A percentile compares a stretch with the other conserved stretches of the same genome.
phyloP scores from a whole-genome alignment of 2,888 invertebrate genomes.

The Dimorphilus gyrociliatus region DNA sequence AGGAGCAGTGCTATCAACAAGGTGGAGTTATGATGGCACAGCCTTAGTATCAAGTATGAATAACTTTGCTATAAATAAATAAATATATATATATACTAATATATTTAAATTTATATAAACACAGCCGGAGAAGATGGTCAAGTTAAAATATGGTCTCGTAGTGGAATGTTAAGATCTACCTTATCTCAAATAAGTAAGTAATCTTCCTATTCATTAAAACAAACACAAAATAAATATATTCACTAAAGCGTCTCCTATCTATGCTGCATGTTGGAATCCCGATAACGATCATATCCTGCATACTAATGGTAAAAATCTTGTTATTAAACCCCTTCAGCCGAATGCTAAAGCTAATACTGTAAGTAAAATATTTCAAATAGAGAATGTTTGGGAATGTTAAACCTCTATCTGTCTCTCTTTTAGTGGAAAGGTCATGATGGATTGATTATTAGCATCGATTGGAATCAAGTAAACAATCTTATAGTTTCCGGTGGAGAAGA shows the following conservation, averaged over 20 bases:
- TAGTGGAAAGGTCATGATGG: constrained; percentile 96
- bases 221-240: neutral
- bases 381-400: neutral
- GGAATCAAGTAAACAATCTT: constrained; percentile 44
- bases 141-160: constrained; percentile 90
- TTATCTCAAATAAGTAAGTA: constrained; percentile 57
- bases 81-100: neutral
- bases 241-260: constrained; percentile 48
- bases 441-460: constrained; percentile 54
- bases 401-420: constrained; percentile 5
- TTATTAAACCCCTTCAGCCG: constrained; percentile 45
- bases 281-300: constrained; percentile 45
- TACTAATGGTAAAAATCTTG: constrained; percentile 43
- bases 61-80: neutral
- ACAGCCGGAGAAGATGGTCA: constrained; percentile 87
- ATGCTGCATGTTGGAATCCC: constrained; percentile 60
- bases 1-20: constrained; percentile 65
- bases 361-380: constrained; percentile 3
- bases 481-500: constrained; percentile 53
- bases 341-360: constrained; percentile 43
- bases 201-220: no score
- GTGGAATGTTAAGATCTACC: constrained; percentile 70
- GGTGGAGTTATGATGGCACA: constrained; percentile 88
- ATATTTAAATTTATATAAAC: constrained; percentile 4
- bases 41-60: constrained; percentile 69